Conservation (phyloP, 37 sponge, comb jelly and placozoan genomes). For the Oopsacas minuta region DNA sequence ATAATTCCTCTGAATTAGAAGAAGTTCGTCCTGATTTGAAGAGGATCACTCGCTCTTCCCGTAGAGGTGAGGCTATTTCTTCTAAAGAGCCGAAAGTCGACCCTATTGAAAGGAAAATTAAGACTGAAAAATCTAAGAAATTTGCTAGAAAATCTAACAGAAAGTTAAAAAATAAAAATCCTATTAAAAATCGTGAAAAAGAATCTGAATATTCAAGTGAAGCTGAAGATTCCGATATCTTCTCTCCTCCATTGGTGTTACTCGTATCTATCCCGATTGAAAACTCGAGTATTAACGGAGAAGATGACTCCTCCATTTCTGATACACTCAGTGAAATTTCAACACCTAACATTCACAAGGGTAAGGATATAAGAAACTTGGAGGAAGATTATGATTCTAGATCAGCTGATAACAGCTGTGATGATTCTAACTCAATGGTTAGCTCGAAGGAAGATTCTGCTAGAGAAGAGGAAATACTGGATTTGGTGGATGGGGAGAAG, state of each 20-base stretch:
- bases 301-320: neutral
- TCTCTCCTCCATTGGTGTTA: neutral
- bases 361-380: neutral
- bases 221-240: neutral
- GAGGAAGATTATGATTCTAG: neutral
- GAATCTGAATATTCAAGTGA: neutral
- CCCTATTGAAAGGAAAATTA: neutral
- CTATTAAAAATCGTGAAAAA: neutral
- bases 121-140: neutral
- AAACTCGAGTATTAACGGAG: neutral
- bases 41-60: neutral
- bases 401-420: neutral
- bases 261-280: neutral
- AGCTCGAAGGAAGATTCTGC: neutral
- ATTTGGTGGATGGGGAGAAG: neutral
- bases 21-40: neutral
- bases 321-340: neutral
- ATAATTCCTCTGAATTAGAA: neutral
- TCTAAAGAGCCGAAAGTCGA: neutral
- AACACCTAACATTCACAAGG: neutral
- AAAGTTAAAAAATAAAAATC: neutral
- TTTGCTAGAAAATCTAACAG: neutral
- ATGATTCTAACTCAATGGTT: neutral
- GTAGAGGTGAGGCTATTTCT: neutral
- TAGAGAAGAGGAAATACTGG: neutral